These are phyloP conservation scores for Danio albolineatus DNA, from an alignment of 2,797 vertebrate genomes.

Conservation along the genomic window DNA sequence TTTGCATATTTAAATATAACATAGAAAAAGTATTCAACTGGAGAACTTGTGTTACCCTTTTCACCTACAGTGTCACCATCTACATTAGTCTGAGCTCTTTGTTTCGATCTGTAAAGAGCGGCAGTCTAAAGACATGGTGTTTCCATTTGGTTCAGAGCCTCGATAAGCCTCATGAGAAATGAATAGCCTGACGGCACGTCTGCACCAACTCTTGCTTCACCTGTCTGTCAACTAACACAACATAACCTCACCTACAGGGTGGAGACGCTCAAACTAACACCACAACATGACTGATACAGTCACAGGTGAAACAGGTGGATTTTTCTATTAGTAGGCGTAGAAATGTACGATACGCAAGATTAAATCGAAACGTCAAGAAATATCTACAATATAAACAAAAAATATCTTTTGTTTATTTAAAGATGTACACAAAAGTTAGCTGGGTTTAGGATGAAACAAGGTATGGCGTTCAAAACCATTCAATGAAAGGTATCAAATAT, in stretches of 20 bases:
- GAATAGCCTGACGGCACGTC: constrained; percentile 1
- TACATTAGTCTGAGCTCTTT: not conserved
- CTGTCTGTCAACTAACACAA: not conserved
- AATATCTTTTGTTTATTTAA: not conserved
- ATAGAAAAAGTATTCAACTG: too few species aligned
- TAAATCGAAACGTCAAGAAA: not conserved
- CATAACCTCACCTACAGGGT: not conserved
- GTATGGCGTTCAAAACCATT: not conserved
- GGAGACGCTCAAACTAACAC: not conserved
- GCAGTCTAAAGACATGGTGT: not conserved
- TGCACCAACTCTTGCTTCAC: not conserved
- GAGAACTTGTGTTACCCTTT: too few species aligned
- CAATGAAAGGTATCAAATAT: not conserved
- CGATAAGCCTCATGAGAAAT: not conserved
- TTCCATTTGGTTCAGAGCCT: not conserved
- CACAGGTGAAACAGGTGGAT: not conserved
- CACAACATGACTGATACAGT: not conserved
- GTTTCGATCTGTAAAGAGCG: not conserved
- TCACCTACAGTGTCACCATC: too few species aligned
- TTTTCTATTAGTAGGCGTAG: too few species aligned
- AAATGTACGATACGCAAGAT: not conserved
- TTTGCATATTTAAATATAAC: too few species aligned
- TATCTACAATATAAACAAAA: too few species aligned
- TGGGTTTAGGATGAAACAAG: not conserved
- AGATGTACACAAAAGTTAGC: not conserved